Evolutionary conservation across 2,113 vertebrate genomes (phyloP).

Genomic region (Hippocampus zosterae): DNA sequence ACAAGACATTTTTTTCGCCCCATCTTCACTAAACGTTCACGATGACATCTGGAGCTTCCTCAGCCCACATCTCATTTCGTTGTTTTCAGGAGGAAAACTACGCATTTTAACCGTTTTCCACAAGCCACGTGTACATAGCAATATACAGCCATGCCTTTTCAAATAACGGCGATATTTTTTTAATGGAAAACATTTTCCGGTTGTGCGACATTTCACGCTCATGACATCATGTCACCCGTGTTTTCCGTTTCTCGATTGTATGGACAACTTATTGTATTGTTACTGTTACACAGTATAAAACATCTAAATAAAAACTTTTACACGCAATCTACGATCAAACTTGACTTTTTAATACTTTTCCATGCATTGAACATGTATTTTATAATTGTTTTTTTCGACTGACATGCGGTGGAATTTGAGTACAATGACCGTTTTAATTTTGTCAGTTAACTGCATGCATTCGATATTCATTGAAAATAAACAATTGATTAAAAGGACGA

Average conservation of each 20-base stretch:
- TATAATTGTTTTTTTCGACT: neutral
- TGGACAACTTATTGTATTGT: slow-evolving; percentile 78
- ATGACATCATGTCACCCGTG: slow-evolving; percentile 64
- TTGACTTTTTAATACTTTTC: neutral
- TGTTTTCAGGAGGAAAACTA: slow-evolving; percentile 2
- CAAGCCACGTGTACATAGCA: slow-evolving; percentile 59
- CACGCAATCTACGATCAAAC: slow-evolving; percentile 51
- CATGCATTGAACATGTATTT: neutral
- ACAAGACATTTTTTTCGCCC: slow-evolving; percentile 48
- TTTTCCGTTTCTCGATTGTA: slow-evolving; percentile 73
- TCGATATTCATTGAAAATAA: too few relatives aligned
- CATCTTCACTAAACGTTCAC: slow-evolving; percentile 31
- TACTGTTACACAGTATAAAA: slow-evolving; percentile 83
- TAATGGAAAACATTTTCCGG: slow-evolving; percentile 16
- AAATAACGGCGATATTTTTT: slow-evolving; percentile 56
- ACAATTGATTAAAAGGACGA: too few relatives aligned
- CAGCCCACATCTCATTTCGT: slow-evolving; percentile 11
- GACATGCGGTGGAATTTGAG: neutral
- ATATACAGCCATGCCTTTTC: slow-evolving; percentile 55
- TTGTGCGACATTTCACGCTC: slow-evolving; percentile 56
- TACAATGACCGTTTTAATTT: too few relatives aligned
- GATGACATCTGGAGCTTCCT: slow-evolving; percentile 24
- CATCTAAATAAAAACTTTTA: slow-evolving; percentile 78
- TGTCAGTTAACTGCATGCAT: too few relatives aligned
- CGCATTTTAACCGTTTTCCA: slow-evolving; percentile 20